phyloP scores from a whole-genome alignment of 2,888 invertebrate species.

The Meiosimyza decipiens region DNA sequence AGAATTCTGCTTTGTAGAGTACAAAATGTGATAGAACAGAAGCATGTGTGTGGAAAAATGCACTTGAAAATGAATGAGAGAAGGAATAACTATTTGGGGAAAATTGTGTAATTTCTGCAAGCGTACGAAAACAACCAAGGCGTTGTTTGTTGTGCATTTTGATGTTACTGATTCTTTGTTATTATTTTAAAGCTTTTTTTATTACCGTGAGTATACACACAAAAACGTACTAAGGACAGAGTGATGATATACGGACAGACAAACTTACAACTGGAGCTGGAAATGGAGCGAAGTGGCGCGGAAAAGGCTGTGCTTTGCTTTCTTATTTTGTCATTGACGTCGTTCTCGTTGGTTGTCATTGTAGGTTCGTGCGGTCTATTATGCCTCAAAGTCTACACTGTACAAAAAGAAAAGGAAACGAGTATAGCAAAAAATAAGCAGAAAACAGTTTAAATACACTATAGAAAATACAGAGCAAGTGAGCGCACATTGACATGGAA shows the following conservation, averaged over 20 bases:
- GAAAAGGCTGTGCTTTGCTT: too few species aligned
- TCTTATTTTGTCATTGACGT: too few species aligned
- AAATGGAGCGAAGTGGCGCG: slow-evolving; percentile 17
- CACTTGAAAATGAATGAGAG: slow-evolving; percentile 15
- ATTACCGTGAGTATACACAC: background rate
- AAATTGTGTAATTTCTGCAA: slow-evolving; percentile 33
- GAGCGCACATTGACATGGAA: too few species aligned
- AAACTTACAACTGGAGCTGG: slow-evolving; percentile 6
- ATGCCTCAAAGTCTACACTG: too few species aligned
- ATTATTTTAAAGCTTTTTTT: slow-evolving; percentile 31
- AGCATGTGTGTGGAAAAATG: background rate
- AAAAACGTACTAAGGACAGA: slow-evolving; percentile 3
- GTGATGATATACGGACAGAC: background rate
- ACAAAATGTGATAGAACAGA: too few species aligned
- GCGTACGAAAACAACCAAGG: slow-evolving; percentile 14
- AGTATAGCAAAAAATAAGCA: too few species aligned
- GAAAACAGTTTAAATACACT: too few species aligned
- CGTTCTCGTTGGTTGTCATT: too few species aligned
- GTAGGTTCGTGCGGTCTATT: too few species aligned
- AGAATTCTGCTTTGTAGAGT: too few species aligned
- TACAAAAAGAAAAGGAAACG: too few species aligned
- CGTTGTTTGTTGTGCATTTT: slow-evolving; percentile 32
- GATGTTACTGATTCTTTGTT: slow-evolving; percentile 24
- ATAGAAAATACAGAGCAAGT: too few species aligned
- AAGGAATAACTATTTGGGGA: slow-evolving; percentile 17